Evolutionary conservation across 2,113 vertebrate species (phyloP).

Genomic region (Gobiocypris rarus): DNA sequence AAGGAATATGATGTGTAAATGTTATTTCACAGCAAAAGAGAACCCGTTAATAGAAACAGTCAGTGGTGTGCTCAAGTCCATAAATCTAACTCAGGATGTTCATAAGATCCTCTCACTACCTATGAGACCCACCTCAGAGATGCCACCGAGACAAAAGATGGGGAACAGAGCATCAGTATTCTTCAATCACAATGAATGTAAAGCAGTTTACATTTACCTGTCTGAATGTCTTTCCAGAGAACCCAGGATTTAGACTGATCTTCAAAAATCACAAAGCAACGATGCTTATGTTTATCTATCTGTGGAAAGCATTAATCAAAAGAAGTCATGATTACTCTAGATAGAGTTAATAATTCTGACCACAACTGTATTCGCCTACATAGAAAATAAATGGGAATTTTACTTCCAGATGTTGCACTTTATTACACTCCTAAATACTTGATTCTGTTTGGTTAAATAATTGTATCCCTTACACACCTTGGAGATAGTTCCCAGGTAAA

Average conservation of each 20-base stretch:
- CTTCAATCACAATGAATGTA: neutral
- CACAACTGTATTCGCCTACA: no score
- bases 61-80: neutral
- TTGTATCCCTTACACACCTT: constrained; percentile 77
- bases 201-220: constrained; percentile 77
- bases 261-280: constrained; percentile 98
- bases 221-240: constrained; percentile 99
- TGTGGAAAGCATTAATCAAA: constrained; percentile 66
- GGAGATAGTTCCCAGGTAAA: constrained; percentile 98
- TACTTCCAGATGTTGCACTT: neutral
- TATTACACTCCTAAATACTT: neutral
- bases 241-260: constrained; percentile 98
- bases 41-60: neutral
- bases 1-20: constrained; percentile 13
- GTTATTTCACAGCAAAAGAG: neutral
- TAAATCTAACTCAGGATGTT: neutral
- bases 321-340: neutral
- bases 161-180: neutral
- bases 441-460: neutral
- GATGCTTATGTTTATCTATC: constrained; percentile 94
- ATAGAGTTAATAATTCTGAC: no score
- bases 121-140: neutral
- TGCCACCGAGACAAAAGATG: neutral
- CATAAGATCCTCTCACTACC: neutral
- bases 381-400: neutral